Evolutionary conservation across 2,113 vertebrate species (phyloP).

Genomic region (Phylloscopus trochiloides): DNA sequence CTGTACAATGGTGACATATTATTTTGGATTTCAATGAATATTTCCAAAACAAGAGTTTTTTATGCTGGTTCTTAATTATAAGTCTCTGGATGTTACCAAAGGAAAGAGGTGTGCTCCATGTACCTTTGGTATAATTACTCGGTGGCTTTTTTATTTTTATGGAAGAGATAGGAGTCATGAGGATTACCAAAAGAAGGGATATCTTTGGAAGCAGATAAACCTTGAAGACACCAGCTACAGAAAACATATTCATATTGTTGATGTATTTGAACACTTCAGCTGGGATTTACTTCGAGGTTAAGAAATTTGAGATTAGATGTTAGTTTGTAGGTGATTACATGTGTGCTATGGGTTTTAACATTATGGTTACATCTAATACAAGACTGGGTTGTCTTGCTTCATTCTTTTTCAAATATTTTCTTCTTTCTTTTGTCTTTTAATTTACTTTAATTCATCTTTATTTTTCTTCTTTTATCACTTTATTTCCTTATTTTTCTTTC

Average conservation of each 20-base stretch:
- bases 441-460: not conserved
- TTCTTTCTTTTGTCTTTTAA: not conserved
- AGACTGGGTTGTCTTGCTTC: not conserved
- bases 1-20: not conserved
- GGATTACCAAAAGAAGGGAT: not conserved
- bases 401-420: not conserved
- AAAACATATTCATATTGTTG: not conserved
- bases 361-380: not conserved
- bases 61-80: not conserved
- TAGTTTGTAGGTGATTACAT: not conserved
- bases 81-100: not conserved
- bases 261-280: not conserved
- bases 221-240: not conserved
- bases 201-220: not conserved
- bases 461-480: not conserved
- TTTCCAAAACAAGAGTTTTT: not conserved
- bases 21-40: not conserved
- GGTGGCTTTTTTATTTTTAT: not conserved
- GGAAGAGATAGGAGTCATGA: not conserved
- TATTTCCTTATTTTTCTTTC: not conserved
- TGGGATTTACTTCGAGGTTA: not conserved
- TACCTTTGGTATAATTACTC: not conserved
- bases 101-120: not conserved
- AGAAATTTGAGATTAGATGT: not conserved
- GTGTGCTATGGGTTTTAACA: not conserved